phyloP scores from a whole-genome alignment of 2,888 invertebrate species.

The Drosophila anomalipes region DNA sequence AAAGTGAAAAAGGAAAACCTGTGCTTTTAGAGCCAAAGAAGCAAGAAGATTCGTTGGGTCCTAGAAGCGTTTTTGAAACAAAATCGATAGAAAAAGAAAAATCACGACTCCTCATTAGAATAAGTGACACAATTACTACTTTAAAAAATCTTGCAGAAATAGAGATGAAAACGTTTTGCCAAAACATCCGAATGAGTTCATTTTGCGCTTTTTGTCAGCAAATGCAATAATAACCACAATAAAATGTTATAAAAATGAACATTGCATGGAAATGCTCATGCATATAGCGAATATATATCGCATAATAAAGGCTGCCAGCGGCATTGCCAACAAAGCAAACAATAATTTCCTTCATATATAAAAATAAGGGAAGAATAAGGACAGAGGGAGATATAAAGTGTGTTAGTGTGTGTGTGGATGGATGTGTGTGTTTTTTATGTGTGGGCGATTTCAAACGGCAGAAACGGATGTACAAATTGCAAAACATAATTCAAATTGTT shows the following conservation, averaged over 20 bases:
- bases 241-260: conserved; percentile 63
- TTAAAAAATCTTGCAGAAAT: not conserved
- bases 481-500: conserved; percentile 82
- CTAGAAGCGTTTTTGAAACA: not conserved
- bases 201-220: conserved; percentile 29
- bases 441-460: conserved; percentile 55
- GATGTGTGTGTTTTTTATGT: conserved; percentile 27
- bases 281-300: conserved; percentile 19
- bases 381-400: conserved; percentile 2
- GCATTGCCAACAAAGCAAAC: conserved; percentile 73
- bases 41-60: not conserved
- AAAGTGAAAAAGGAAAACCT: not conserved
- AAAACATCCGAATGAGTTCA: conserved; percentile 17
- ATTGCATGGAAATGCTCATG: conserved; percentile 34
- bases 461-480: conserved; percentile 81
- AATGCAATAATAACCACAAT: conserved; percentile 79
- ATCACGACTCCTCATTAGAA: not conserved
- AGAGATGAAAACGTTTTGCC: conserved; percentile 8
- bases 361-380: conserved; percentile 28
- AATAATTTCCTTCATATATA: conserved; percentile 70
- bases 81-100: not conserved
- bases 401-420: conserved; percentile 1
- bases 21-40: not conserved
- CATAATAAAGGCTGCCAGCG: conserved; percentile 63
- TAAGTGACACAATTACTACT: not conserved